Evolutionary conservation across 2,888 invertebrate genomes (phyloP), one percentile per base, ranked within the genome.

Genomic region (Caenorhabditis plicata): DNA sequence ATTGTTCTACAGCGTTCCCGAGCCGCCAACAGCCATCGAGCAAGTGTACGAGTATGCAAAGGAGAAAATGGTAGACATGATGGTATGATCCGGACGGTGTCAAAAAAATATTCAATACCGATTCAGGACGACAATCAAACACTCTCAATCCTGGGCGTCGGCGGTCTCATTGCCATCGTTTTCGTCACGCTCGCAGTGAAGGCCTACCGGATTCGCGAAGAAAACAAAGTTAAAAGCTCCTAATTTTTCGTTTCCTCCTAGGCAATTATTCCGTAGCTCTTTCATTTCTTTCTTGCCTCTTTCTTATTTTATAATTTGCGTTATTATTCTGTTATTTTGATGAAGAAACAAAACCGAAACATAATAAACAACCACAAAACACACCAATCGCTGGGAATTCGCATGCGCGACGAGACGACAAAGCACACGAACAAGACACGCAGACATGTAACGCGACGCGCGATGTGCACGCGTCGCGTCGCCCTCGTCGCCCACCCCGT

Each of bases 21-120:
- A 81, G 13, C 80, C 80, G 36, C 80, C 80, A 36, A 80, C 80
- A 8, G 75, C 74, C 3, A 66, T 80, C 27, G 80, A 80, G 44
- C 71, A 80, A 41, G 64, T 81, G 35, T 80, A 79, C 57, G 80
- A 80, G 49, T 75, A 69, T 36, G 64, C 73, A 9, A 80, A 80
- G 55, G 80, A 80, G 54, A 71, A 70, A 39, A 48, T 71, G 15
- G 46, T 69, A 29, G 79, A 80, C 41, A 50, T 74, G 13, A 47
- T 77, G 68, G 78, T 77, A 52, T 47, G n/a, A 27, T 27, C 29
- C 29, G 29, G 13, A 27, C 29, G 13, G 29, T 27, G 29, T 13
- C 29, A 27, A 27, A 27, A 27, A 27, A 33, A 33, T 33, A 9
- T 5, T 9, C 11, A 33, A 33, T 33, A 5, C 19, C 36, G 20